Base-by-base conservation (phyloP, 2,888 invertebrate genomes). In the Timandra comae region DNA sequence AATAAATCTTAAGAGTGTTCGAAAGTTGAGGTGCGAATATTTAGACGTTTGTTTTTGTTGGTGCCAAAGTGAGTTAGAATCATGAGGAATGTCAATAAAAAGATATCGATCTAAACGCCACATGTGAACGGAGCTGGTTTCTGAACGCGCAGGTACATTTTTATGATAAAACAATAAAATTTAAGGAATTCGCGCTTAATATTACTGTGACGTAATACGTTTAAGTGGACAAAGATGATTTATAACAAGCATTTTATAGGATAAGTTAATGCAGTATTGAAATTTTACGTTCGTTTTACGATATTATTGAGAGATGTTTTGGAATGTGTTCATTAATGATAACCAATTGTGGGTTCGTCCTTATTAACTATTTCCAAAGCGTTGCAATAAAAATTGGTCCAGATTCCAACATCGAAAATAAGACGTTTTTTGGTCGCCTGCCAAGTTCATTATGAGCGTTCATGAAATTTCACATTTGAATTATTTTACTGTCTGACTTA, bases 401-500 rank as follows among this genome's bases (percentile, higher is more conserved):
- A 84, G 80, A 85, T 85, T 84, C 85, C 84, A 73, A 52, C 65
- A 81, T 85, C 85, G 80, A 85, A 85, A 85, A 85, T 85, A 85
- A 85, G 84, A 85, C 82, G 84, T 85, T 81, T 78, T 78, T 85
- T 85, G 85, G 84, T 80, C 76, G 74, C 49, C 60, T 82, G 85
- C 85, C 85, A 85, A 85, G 82, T 85, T 85, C 85, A 85, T 85
- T 85, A 85, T 85, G 82, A 84, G 77, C 78, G 85, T 84, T 85
- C 84, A 82, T 85, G 85, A 85, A 85, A 81, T 84, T 85, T 85
- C 81, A 82, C 85, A 85, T 85, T 85, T 84, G 84, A 85, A 85
- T 85, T 85, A 85, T 85, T 85, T 85, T 85, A 85, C 82, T 81
- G 81, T 76, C 84, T 81, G 85, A 85, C 78, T 84, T 85, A 85